phyloP scores from a whole-genome alignment of 2,888 invertebrate genomes.

The Melolontha melolontha region DNA sequence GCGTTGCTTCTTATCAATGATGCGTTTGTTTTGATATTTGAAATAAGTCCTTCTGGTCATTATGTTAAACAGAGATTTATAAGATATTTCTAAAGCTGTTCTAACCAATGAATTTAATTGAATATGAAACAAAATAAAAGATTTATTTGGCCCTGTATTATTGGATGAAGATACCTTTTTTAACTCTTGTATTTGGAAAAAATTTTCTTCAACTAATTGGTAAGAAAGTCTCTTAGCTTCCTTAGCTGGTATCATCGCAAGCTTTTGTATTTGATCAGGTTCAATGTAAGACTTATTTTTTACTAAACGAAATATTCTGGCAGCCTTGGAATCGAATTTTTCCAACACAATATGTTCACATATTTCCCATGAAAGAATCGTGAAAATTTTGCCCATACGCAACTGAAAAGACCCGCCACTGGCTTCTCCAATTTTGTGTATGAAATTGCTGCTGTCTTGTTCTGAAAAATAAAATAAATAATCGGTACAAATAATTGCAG shows the following conservation, averaged over 20 bases:
- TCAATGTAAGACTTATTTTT: constrained; percentile 85
- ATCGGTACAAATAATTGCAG: background rate
- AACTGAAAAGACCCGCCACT: constrained; percentile 87
- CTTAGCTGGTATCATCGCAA: constrained; percentile 94
- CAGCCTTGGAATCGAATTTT: constrained; percentile 86
- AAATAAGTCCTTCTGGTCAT: constrained; percentile 76
- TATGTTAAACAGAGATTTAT: constrained; percentile 78
- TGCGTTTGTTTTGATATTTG: constrained; percentile 76
- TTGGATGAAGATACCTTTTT: constrained; percentile 67
- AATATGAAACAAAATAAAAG: constrained; percentile 82
- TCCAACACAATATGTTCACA: constrained; percentile 87
- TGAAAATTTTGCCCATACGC: constrained; percentile 78
- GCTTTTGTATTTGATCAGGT: constrained; percentile 90
- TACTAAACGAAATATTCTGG: constrained; percentile 89
- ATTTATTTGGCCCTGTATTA: constrained; percentile 83
- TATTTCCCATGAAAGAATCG: constrained; percentile 77
- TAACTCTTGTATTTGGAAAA: constrained; percentile 78
- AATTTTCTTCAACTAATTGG: constrained; percentile 84
- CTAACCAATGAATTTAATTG: constrained; percentile 77
- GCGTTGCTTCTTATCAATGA: constrained; percentile 88
- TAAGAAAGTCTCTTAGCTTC: constrained; percentile 92
- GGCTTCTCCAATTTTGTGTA: constrained; percentile 82
- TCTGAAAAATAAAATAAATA: constrained; percentile 66
- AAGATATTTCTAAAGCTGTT: constrained; percentile 78
- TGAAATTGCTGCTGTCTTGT: constrained; percentile 83